Percentiles rank a stretch among this genome's conserved stretches.
These are phyloP conservation scores for Apodemia zela DNA, from an alignment of 2,888 invertebrate genomes.

Conservation along the genomic window DNA sequence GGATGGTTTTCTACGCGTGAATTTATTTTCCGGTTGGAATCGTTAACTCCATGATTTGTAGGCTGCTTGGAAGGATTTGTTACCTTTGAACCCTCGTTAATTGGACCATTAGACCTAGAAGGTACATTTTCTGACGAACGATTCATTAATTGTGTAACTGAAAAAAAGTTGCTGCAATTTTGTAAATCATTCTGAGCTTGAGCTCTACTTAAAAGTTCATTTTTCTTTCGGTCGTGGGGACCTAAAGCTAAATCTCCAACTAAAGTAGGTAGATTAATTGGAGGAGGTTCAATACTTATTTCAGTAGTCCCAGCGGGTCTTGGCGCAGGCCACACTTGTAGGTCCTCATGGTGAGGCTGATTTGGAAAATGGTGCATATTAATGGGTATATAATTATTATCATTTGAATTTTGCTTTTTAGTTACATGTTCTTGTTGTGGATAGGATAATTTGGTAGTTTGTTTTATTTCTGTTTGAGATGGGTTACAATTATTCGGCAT, in stretches of 20 bases:
- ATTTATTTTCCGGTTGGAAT: slow-evolving; percentile 52
- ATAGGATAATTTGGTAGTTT: slow-evolving; percentile 50
- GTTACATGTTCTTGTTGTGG: slow-evolving; percentile 44
- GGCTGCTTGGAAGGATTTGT: slow-evolving; percentile 49
- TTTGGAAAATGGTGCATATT: slow-evolving; percentile 64
- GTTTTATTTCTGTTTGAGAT: slow-evolving; percentile 50
- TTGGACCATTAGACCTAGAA: slow-evolving; percentile 54
- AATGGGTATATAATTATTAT: slow-evolving; percentile 66
- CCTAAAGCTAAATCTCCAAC: slow-evolving; percentile 71
- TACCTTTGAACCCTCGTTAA: slow-evolving; percentile 49
- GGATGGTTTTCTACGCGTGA: slow-evolving; percentile 54
- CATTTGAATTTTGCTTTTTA: slow-evolving; percentile 60
- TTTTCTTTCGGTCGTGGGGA: slow-evolving; percentile 71
- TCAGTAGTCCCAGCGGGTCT: slow-evolving; percentile 68
- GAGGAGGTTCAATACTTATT: slow-evolving; percentile 73
- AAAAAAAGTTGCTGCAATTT: slow-evolving; percentile 68
- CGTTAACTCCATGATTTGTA: slow-evolving; percentile 48
- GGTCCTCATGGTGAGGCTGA: slow-evolving; percentile 62
- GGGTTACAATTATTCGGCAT: slow-evolving; percentile 59
- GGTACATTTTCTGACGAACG: slow-evolving; percentile 60
- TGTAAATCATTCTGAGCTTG: slow-evolving; percentile 55
- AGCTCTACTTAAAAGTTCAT: slow-evolving; percentile 49
- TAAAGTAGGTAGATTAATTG: slow-evolving; percentile 69
- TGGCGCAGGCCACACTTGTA: slow-evolving; percentile 67
- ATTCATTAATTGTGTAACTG: slow-evolving; percentile 73